Conservation (phyloP, 2,888 invertebrate genomes). For the Priocnemis perturbator region DNA sequence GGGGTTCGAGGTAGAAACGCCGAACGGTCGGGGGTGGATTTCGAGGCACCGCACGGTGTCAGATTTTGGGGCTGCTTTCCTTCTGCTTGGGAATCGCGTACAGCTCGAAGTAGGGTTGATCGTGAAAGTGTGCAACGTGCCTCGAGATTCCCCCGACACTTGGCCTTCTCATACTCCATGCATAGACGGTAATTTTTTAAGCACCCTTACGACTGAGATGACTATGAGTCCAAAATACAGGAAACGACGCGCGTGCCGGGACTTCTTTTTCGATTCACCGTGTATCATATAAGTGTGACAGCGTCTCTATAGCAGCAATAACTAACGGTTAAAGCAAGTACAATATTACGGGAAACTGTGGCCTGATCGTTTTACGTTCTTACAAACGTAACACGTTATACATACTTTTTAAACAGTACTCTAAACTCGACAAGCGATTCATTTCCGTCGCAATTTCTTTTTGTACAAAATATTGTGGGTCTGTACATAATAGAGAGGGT, state of each 20-base stretch:
- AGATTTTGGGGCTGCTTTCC: background rate
- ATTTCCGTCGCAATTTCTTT: background rate
- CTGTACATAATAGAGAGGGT: background rate
- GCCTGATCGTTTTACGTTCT: too few species aligned
- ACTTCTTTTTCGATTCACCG: slow-evolving; percentile 10
- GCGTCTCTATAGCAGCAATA: too few species aligned
- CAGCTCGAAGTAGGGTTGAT: slow-evolving; percentile 8
- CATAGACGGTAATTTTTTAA: slow-evolving; percentile 70
- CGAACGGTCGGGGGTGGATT: slow-evolving; percentile 38
- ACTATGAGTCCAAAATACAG: slow-evolving; percentile 66
- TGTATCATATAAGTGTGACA: too few species aligned
- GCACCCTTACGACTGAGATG: slow-evolving; percentile 63
- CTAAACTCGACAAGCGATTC: slow-evolving; percentile 15
- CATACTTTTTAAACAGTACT: slow-evolving; percentile 15
- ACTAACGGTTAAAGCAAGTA: slow-evolving; percentile 19
- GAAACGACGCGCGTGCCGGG: background rate
- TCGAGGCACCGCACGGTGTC: background rate
- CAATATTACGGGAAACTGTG: slow-evolving; percentile 18
- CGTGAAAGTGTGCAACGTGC: slow-evolving; percentile 19
- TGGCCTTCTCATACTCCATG: slow-evolving; percentile 61
- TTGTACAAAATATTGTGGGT: too few species aligned
- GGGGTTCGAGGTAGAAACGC: slow-evolving; percentile 39
- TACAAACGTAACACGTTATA: slow-evolving; percentile 6
- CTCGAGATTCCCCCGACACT: slow-evolving; percentile 53
- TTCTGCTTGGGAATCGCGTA: background rate